Percentiles rank a stretch among this genome's conserved stretches.
These are phyloP conservation scores for Drosophila arawakana DNA, from an alignment of 1,140 invertebrate species.

Conservation along the genomic window DNA sequence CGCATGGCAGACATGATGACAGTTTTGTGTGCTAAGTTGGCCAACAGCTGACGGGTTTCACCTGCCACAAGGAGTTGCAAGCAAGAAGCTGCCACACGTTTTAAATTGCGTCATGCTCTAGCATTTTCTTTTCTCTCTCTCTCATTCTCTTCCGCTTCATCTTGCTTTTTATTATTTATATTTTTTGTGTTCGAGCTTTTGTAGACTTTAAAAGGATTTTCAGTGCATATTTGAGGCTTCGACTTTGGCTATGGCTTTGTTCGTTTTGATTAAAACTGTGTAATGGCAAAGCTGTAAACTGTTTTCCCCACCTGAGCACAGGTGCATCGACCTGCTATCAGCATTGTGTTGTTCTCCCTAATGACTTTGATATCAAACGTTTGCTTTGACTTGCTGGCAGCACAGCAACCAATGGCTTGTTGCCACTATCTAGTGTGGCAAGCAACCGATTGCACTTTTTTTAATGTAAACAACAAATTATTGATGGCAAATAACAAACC, in stretches of 20 bases:
- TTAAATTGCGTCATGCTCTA: constrained; percentile 57
- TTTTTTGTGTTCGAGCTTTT: constrained; percentile 17
- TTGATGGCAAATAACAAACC: constrained; percentile 60
- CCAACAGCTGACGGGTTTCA: constrained; percentile 19
- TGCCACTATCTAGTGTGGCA: constrained; percentile 70
- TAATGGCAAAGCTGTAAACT: constrained; percentile 22
- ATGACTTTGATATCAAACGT: constrained; percentile 59
- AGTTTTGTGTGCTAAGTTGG: constrained; percentile 52
- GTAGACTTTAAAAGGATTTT: constrained; percentile 65
- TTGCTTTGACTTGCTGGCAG: constrained; percentile 47
- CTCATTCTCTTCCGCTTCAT: constrained; percentile 42
- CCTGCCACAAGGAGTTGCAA: neutral
- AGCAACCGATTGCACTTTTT: constrained; percentile 14
- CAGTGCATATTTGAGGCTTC: constrained; percentile 34
- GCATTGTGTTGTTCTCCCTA: constrained; percentile 10
- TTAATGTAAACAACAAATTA: constrained; percentile 77
- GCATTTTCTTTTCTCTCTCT: constrained; percentile 24
- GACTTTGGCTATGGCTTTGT: constrained; percentile 27
- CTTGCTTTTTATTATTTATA: neutral
- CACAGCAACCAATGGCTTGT: constrained; percentile 40
- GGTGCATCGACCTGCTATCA: constrained; percentile 67
- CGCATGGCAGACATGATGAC: constrained; percentile 1
- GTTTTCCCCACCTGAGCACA: constrained; percentile 18
- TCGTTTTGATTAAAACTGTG: constrained; percentile 51
- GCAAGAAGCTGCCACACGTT: constrained; percentile 53